These are phyloP conservation scores for Melanotaenia parkinsoni DNA, from an alignment of 2,797 vertebrate species.

Conservation along the genomic window DNA sequence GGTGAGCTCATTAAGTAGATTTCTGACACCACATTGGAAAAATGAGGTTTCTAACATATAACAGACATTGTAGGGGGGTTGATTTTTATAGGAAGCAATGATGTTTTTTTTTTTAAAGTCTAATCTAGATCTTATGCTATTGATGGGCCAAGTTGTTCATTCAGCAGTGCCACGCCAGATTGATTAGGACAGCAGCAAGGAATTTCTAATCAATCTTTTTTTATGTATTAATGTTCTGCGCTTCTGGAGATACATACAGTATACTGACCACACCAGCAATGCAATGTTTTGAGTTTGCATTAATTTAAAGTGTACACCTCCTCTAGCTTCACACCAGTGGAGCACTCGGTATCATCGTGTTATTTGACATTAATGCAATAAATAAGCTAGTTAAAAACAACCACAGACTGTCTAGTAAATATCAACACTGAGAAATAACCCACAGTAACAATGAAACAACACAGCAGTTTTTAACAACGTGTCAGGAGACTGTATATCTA, in stretches of 20 bases:
- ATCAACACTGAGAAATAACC: not conserved
- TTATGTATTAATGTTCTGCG: not conserved
- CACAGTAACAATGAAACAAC: not conserved
- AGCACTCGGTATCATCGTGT: not conserved
- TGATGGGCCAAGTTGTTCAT: not conserved
- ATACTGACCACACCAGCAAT: not conserved
- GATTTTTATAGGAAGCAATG: not conserved
- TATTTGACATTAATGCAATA: not conserved
- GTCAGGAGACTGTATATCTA: not conserved
- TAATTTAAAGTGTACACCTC: not conserved
- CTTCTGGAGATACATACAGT: not conserved
- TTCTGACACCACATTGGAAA: not conserved
- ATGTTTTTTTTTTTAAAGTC: not conserved
- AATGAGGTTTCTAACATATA: not conserved
- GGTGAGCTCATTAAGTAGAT: not conserved
- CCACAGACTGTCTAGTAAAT: not conserved
- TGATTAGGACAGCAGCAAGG: not conserved
- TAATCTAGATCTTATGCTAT: not conserved
- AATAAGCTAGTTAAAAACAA: not conserved
- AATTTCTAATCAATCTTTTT: not conserved
- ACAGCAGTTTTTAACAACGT: not conserved
- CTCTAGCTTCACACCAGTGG: not conserved
- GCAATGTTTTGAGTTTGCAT: not conserved
- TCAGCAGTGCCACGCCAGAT: not conserved
- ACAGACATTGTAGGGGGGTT: not conserved